A percentile compares a stretch with the other conserved stretches of the same genome.
phyloP scores from a whole-genome alignment of 2,797 vertebrate genomes.

The Artibeus lituratus region DNA sequence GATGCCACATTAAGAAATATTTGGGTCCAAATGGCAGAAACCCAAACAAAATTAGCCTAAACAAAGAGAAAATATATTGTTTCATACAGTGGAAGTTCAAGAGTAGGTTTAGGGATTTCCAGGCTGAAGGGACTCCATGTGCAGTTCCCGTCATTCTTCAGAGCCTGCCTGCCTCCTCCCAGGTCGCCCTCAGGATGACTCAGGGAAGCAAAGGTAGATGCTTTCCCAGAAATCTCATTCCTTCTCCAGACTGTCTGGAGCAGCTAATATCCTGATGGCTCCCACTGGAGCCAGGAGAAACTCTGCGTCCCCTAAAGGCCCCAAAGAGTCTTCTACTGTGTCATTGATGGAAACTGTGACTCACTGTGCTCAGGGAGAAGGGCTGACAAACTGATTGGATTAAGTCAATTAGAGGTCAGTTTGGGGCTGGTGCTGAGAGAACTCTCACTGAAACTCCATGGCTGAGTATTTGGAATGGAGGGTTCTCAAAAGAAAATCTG shows the following conservation, averaged over 20 bases:
- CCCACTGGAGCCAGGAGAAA: not conserved
- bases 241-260: not conserved
- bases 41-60: not conserved
- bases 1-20: not conserved
- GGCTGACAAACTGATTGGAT: not conserved
- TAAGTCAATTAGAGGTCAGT: not conserved
- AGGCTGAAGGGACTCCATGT: not conserved
- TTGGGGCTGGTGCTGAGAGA: not conserved
- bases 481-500: not conserved
- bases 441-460: not conserved
- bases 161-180: not conserved
- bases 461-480: not conserved
- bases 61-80: not conserved
- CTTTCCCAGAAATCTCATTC: not conserved
- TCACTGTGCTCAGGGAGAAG: not conserved
- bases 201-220: not conserved
- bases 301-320: not conserved
- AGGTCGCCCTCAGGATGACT: not conserved
- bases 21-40: not conserved
- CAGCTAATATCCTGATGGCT: not conserved
- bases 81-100: not conserved
- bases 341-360: constrained; percentile 19
- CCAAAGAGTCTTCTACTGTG: not conserved
- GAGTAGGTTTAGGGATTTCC: not conserved
- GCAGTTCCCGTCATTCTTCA: not conserved